Evolutionary conservation across 1,140 invertebrate genomes (phyloP).

Genomic region (Manduca sexta): DNA sequence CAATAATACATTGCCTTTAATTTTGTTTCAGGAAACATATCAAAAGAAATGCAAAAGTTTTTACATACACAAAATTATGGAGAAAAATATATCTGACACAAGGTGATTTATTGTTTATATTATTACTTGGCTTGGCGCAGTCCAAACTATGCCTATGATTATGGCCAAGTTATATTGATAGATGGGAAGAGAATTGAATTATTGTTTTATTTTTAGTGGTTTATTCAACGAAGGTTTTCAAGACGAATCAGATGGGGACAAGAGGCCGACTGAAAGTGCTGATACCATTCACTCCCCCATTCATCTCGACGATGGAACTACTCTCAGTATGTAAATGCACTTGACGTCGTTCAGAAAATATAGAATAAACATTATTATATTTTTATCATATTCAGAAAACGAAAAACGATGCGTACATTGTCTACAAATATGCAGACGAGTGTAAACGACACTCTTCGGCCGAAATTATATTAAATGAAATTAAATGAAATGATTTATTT

Average conservation of each 20-base stretch:
- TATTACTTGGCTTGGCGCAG: neutral
- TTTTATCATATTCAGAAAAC: too few species aligned
- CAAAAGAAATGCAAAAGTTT: conserved; percentile 80
- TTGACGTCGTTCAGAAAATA: too few species aligned
- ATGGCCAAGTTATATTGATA: too few species aligned
- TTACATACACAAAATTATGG: conserved; percentile 75
- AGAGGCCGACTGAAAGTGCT: conserved; percentile 32
- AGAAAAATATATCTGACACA: conserved; percentile 72
- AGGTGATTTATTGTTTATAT: conserved; percentile 37
- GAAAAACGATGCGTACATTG: too few species aligned
- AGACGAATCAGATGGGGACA: conserved; percentile 40
- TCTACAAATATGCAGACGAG: too few species aligned
- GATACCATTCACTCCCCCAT: conserved; percentile 49
- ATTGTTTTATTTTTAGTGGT: conserved; percentile 37
- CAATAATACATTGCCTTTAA: conserved; percentile 2
- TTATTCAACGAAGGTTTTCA: conserved; percentile 57
- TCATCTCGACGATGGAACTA: conserved; percentile 60
- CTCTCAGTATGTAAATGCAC: conserved; percentile 55
- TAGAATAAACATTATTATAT: too few species aligned
- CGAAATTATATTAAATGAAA: too few species aligned
- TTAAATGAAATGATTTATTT: too few species aligned
- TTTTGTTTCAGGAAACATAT: conserved; percentile 71
- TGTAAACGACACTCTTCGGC: too few species aligned
- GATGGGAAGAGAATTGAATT: neutral
- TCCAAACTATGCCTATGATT: too few species aligned